A percentile compares a stretch with the other conserved stretches of the same genome.
phyloP scores from a whole-genome alignment of 92 coral and sea anemone genomes.

The Porites cylindrica region DNA sequence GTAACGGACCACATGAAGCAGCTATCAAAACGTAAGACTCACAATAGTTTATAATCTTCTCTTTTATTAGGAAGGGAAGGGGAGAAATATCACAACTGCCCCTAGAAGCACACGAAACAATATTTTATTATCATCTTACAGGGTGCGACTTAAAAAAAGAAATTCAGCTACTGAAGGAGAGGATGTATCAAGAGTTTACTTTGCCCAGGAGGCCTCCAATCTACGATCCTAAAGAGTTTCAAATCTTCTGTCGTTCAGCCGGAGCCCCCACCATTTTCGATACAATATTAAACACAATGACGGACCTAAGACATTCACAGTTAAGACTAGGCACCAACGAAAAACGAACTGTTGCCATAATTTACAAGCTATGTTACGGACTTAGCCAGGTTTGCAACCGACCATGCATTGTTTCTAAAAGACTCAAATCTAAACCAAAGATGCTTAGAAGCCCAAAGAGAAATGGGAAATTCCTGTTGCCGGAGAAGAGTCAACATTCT shows the following conservation, averaged over 20 bases:
- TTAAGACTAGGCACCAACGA: conserved; percentile 17
- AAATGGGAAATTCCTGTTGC: conserved; percentile 40
- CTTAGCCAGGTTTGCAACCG: conserved; percentile 30
- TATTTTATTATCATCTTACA: not conserved
- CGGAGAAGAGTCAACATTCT: not conserved
- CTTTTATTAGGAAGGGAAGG: no score
- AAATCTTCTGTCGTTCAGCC: conserved; percentile 20
- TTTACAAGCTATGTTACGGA: conserved; percentile 25
- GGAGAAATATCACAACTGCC: no score
- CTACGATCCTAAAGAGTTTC: not conserved
- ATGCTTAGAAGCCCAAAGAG: conserved; percentile 45
- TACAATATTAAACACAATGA: conserved; percentile 24
- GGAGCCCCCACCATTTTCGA: conserved; percentile 45
- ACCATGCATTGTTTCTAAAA: conserved; percentile 21
- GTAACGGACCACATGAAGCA: no score
- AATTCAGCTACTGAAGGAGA: not conserved
- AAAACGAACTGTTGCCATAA: conserved; percentile 51
- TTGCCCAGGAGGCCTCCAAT: not conserved
- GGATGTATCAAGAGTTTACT: not conserved
- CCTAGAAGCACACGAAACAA: no score
- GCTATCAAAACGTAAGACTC: no score
- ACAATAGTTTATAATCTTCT: no score
- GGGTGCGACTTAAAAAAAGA: not conserved
- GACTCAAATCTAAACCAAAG: conserved; percentile 29
- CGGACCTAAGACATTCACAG: conserved; percentile 12